Conservation (phyloP, 1,140 invertebrate species). For the Saccostrea cuccullata region DNA sequence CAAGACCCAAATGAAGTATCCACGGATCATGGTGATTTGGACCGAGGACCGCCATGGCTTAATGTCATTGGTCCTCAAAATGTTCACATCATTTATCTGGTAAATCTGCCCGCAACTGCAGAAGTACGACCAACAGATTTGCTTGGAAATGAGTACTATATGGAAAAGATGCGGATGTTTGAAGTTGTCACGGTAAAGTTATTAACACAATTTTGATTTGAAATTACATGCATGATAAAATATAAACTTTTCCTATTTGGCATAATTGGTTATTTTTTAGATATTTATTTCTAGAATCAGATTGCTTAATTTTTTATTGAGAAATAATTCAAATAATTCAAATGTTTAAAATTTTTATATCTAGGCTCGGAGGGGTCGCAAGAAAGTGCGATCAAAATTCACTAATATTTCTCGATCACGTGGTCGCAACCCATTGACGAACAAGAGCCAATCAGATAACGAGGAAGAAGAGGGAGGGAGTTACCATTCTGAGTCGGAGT, state of each 20-base stretch:
- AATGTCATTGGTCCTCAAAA: not conserved
- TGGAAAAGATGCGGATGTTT: not conserved
- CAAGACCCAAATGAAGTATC: not conserved
- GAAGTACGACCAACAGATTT: not conserved
- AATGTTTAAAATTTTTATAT: not conserved
- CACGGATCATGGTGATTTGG: not conserved
- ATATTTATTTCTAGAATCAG: too few relatives aligned
- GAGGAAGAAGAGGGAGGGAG: not conserved
- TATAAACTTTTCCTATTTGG: too few relatives aligned
- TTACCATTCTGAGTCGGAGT: not conserved
- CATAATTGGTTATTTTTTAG: too few relatives aligned
- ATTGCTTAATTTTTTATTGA: not conserved
- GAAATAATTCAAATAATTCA: not conserved
- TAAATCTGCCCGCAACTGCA: not conserved
- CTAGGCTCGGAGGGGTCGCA: not conserved
- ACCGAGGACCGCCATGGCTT: not conserved
- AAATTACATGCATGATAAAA: too few relatives aligned
- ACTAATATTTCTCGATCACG: not conserved
- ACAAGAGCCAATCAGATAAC: not conserved
- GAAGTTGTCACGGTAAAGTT: not conserved
- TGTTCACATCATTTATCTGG: not conserved
- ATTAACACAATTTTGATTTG: not conserved
- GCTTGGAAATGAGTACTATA: not conserved
- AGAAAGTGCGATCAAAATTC: constrained; percentile 11
- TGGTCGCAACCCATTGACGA: not conserved